Conservation (phyloP, 2,797 vertebrate genomes). For the Phalloptychus januarius region DNA sequence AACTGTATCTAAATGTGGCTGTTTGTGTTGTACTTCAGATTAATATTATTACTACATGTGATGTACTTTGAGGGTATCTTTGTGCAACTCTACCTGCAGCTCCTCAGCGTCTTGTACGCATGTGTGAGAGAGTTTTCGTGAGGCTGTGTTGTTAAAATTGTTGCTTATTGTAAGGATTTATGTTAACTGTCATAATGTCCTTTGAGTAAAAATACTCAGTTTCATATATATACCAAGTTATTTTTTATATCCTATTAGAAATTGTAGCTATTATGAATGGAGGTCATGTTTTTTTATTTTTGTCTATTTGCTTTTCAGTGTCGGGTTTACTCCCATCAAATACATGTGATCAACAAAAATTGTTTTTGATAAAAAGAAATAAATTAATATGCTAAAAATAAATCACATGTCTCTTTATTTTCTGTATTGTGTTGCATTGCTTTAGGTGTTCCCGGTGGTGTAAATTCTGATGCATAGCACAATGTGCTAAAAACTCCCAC, state of each 20-base stretch:
- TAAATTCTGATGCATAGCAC: constrained; percentile 5
- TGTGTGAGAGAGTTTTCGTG: constrained; percentile 65
- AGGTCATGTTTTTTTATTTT: constrained; percentile 33
- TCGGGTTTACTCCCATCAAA: constrained; percentile 34
- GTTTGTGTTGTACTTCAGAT: constrained; percentile 62
- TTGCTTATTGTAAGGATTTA: constrained; percentile 65
- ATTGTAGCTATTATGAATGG: constrained; percentile 51
- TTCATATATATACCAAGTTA: constrained; percentile 57
- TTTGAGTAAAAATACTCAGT: constrained; percentile 49
- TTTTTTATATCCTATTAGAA: constrained; percentile 66
- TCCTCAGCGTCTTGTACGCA: constrained; percentile 68
- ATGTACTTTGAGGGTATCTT: constrained; percentile 67
- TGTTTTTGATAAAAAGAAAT: constrained; percentile 70
- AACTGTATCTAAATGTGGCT: constrained; percentile 61
- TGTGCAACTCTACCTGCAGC: constrained; percentile 66
- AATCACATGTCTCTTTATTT: constrained; percentile 33
- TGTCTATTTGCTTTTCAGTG: constrained; percentile 40
- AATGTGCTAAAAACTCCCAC: background rate
- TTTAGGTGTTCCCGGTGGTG: background rate
- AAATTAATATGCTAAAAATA: constrained; percentile 54
- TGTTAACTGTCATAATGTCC: constrained; percentile 60
- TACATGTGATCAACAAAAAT: constrained; percentile 54
- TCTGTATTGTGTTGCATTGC: background rate
- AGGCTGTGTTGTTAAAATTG: constrained; percentile 49
- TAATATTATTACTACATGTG: constrained; percentile 63